Evolutionary conservation across 2,113 vertebrate genomes (phyloP).

Genomic region (Rhombomys opimus): DNA sequence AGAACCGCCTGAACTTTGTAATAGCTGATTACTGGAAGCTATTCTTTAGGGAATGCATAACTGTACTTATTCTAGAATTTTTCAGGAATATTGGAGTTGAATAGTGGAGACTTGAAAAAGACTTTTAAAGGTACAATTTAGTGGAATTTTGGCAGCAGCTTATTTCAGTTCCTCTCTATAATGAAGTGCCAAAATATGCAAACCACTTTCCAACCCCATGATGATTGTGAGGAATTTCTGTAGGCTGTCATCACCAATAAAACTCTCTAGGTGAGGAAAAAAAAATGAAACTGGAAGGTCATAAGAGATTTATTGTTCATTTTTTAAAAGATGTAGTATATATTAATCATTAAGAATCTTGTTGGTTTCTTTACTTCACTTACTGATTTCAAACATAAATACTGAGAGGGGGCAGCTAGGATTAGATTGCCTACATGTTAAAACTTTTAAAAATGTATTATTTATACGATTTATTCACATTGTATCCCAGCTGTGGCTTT

Average conservation of each 20-base stretch:
- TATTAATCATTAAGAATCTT: conserved; percentile 34
- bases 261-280: background rate
- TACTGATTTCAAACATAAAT: conserved; percentile 58
- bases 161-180: conserved; percentile 42
- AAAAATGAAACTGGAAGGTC: background rate
- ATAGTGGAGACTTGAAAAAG: conserved; percentile 27
- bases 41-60: conserved; percentile 17
- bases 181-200: conserved; percentile 65
- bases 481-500: too few species aligned
- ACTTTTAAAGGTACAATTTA: conserved; percentile 63
- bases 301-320: conserved; percentile 48
- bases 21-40: conserved; percentile 80
- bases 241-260: conserved; percentile 38
- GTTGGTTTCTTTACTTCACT: conserved; percentile 13
- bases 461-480: too few species aligned
- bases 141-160: conserved; percentile 49
- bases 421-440: conserved; percentile 21
- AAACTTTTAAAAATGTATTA: too few species aligned
- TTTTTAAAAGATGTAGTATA: conserved; percentile 8
- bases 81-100: conserved; percentile 43
- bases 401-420: conserved; percentile 27
- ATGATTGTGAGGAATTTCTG: conserved; percentile 30
- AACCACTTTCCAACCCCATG: conserved; percentile 43
- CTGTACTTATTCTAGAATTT: conserved; percentile 64
- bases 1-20: conserved; percentile 86